Base-by-base conservation (phyloP, 2,888 invertebrate species). In the Drosophila acutilabella region DNA sequence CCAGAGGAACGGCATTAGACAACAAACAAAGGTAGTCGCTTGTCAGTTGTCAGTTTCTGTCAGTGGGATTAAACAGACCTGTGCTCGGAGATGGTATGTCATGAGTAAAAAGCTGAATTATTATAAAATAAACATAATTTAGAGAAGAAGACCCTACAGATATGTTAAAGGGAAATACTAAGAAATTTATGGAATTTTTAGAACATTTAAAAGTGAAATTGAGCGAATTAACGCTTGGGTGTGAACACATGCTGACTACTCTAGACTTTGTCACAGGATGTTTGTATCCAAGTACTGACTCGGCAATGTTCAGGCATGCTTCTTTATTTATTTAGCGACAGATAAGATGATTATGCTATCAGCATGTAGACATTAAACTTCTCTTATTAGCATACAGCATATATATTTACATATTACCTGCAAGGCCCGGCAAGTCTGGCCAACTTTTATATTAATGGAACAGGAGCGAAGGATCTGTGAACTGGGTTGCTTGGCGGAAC, bases 391-490 rank as follows among this genome's bases (percentile, higher is more conserved):
- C 26, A 51, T 64, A 38, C 36, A 23, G 20, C 11, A n/a, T 41
- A 6, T 18, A 26, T 41, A 48, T 60, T 42, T 33, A 45, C 56
- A 36, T 50, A 11, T 36, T 38, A 38, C 36, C 7, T 0, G 1
- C 30, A 8, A 30, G 8, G 8, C 23, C 23, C 6, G 23, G 6
- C 23, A 23, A 23, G 23, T 23, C 23, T 23, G 23, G 23, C 23
- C 23, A 23, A 23, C 16, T 47, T 36, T 36, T 16, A 13, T 23
- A n/a, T n/a, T 36, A 36, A 11, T 13, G 4, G 93, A 93, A 74
- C 88, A 93, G 57, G 93, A 94, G 5, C 81, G 88, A n/a, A 84
- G 90, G 51, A 89, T 89, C 58, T 92, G 92, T 64, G 82, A 89
- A 8, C 84, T 89, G 8, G 92, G 92, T 10, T 89, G 91, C 0